Percentiles rank a stretch among this genome's conserved stretches.
Evolutionary conservation across 2,888 invertebrate species (phyloP).

Genomic region (Escarpia spicata): DNA sequence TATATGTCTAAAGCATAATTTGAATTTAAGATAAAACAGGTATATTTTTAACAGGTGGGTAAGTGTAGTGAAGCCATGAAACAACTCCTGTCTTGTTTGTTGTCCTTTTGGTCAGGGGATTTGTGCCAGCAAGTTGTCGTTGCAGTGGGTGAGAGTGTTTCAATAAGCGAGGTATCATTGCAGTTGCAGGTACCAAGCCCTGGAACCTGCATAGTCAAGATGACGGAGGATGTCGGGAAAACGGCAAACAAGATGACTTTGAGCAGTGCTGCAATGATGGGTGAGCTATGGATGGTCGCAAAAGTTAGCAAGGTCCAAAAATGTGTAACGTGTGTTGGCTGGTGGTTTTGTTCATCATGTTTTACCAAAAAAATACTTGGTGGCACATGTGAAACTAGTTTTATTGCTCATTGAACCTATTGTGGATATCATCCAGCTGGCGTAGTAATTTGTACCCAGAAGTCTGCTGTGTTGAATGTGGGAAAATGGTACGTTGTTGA

Average conservation of each 20-base stretch:
- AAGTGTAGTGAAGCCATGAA: background rate
- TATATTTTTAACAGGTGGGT: background rate
- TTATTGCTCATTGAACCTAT: no score
- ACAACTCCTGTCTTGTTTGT: background rate
- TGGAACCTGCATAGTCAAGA: background rate
- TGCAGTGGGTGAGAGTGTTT: background rate
- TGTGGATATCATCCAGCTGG: no score
- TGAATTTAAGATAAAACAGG: background rate
- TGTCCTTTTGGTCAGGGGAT: background rate
- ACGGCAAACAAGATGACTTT: background rate
- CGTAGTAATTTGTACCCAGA: no score
- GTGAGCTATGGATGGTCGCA: background rate
- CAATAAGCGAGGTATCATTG: background rate
- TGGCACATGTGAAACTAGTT: no score
- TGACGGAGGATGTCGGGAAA: background rate
- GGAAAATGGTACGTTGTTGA: no score
- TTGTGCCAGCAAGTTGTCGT: background rate
- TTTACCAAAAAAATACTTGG: no score
- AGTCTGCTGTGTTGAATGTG: no score
- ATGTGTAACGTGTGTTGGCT: no score
- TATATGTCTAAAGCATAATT: background rate
- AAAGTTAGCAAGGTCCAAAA: no score
- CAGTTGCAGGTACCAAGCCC: background rate
- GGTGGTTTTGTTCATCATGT: no score
- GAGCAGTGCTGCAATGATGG: background rate